These are phyloP conservation scores for Barypeithes pellucidus DNA, from an alignment of 2,888 invertebrate genomes.

Conservation along the genomic window DNA sequence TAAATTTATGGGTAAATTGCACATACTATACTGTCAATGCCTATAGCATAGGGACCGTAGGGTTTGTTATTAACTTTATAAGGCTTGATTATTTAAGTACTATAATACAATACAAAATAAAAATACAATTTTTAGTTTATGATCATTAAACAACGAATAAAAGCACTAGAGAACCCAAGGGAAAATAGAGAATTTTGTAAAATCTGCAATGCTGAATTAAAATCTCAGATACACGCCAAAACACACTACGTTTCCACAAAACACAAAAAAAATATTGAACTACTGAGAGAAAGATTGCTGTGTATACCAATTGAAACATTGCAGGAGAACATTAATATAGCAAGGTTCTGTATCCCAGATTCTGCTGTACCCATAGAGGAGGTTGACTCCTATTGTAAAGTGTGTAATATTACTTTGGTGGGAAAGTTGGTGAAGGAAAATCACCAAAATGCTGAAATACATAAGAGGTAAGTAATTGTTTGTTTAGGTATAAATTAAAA, in stretches of 20 bases:
- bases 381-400: slow-evolving; percentile 1
- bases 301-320: not conserved
- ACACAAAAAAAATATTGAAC: not conserved
- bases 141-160: slow-evolving; percentile 1
- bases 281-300: not conserved
- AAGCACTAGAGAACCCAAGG: slow-evolving; percentile 11
- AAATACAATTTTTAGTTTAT: not conserved
- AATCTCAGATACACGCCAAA: slow-evolving; percentile 11
- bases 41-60: too few species aligned
- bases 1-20: not conserved
- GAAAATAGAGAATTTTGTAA: slow-evolving; percentile 11
- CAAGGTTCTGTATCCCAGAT: not conserved
- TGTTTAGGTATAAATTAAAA: not conserved
- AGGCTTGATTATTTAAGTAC: too few species aligned
- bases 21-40: too few species aligned
- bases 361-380: not conserved
- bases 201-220: slow-evolving; percentile 20
- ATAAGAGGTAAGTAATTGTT: slow-evolving; percentile 8
- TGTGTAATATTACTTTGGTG: slow-evolving; percentile 2
- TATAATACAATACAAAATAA: not conserved
- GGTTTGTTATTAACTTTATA: too few species aligned
- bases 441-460: not conserved
- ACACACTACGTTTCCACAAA: slow-evolving; percentile 10
- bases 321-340: not conserved
- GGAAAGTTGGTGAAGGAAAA: not conserved